These are phyloP conservation scores for Halictus quadricinctus DNA, from an alignment of 2,888 invertebrate genomes.

Conservation along the genomic window DNA sequence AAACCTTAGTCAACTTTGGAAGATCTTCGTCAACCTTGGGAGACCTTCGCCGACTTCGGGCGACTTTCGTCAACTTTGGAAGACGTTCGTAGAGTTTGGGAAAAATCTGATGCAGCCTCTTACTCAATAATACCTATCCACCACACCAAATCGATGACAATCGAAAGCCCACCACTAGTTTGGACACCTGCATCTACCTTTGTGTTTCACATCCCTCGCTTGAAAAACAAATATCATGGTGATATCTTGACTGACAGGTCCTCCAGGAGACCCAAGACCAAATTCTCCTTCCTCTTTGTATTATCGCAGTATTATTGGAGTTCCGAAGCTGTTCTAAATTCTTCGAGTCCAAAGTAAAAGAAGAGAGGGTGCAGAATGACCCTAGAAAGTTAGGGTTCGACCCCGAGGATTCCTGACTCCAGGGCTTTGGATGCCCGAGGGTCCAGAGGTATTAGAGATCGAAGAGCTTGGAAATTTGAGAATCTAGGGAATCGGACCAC, in stretches of 20 bases:
- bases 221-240: not conserved
- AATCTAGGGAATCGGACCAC: not conserved
- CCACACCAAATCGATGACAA: no score
- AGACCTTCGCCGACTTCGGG: not conserved
- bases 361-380: not conserved
- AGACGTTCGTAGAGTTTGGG: no score
- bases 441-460: slow-evolving; percentile 3
- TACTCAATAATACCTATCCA: no score
- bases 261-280: not conserved
- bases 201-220: no score
- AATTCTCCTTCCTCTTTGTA: not conserved
- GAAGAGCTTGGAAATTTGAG: not conserved
- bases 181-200: no score
- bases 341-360: not conserved
- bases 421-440: not conserved
- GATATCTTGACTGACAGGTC: not conserved
- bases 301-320: not conserved
- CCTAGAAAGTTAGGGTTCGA: slow-evolving; percentile 5
- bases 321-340: slow-evolving; percentile 2
- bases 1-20: no score
- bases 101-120: no score
- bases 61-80: no score
- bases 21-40: no score
- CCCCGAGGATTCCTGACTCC: not conserved
- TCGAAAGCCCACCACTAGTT: no score